Conservation (phyloP, 2,113 vertebrate genomes). For the Ginglymostoma cirratum region DNA sequence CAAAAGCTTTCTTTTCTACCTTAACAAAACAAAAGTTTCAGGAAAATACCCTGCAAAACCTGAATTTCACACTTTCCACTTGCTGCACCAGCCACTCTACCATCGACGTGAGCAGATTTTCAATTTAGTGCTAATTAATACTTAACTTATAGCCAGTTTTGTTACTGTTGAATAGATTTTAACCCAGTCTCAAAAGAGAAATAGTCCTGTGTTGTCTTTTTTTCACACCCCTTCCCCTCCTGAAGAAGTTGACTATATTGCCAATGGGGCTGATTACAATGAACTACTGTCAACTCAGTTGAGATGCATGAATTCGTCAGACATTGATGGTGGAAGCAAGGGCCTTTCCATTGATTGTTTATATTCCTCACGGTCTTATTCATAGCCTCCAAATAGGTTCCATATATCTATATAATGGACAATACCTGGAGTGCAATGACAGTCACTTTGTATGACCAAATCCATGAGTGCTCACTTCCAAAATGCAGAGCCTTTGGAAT, state of each 20-base stretch:
- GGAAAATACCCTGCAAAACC: not conserved
- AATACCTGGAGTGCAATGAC: not conserved
- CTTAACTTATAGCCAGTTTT: not conserved
- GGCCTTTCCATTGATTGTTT: not conserved
- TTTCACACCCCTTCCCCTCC: not conserved
- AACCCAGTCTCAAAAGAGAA: not conserved
- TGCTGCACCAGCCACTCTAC: not conserved
- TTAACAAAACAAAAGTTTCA: not conserved
- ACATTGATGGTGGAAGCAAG: not conserved
- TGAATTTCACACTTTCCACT: not conserved
- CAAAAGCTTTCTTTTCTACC: not conserved
- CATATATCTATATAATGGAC: not conserved
- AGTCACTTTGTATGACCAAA: not conserved
- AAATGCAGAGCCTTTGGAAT: not conserved
- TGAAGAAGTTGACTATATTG: not conserved
- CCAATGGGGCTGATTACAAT: not conserved
- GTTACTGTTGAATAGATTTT: not conserved
- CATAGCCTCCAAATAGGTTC: not conserved
- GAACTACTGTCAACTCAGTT: not conserved
- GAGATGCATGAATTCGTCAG: not conserved
- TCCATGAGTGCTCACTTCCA: not conserved
- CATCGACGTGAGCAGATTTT: not conserved
- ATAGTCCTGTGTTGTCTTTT: not conserved
- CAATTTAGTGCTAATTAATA: not conserved
- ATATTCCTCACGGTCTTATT: not conserved